Percentiles rank a stretch among this genome's conserved stretches.
These are phyloP conservation scores for Catajapyx aquilonaris DNA, from an alignment of 1,140 invertebrate genomes.

Conservation along the genomic window DNA sequence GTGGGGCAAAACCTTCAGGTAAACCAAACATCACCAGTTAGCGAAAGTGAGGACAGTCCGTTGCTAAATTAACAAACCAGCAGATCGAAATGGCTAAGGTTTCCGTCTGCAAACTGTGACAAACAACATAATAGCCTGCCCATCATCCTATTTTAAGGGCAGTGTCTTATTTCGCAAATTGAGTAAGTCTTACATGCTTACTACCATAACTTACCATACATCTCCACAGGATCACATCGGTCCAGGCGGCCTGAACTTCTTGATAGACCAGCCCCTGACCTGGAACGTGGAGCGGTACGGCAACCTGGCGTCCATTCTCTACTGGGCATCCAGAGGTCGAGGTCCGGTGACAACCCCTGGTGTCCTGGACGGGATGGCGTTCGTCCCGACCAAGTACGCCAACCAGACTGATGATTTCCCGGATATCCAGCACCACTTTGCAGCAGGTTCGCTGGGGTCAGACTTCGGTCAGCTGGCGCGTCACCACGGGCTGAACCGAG, in stretches of 20 bases:
- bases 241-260: conserved; percentile 56
- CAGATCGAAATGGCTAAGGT: no score
- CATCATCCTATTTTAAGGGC: no score
- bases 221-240: conserved; percentile 71
- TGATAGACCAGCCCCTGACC: conserved; percentile 54
- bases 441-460: conserved; percentile 56
- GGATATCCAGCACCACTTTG: conserved; percentile 70
- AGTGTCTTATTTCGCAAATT: no score
- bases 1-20: no score
- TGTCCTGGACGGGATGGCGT: conserved; percentile 60
- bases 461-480: conserved; percentile 46
- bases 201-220: no score
- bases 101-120: no score
- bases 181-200: no score
- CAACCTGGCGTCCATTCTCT: conserved; percentile 48
- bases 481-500: conserved; percentile 50
- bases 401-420: conserved; percentile 49
- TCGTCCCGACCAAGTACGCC: conserved; percentile 64
- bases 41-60: no score
- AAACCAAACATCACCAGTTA: no score
- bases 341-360: conserved; percentile 56
- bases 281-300: conserved; percentile 56
- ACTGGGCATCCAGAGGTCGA: conserved; percentile 54
- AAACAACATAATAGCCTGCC: no score
- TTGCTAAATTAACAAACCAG: no score